Percentiles rank a stretch among this genome's conserved stretches.
Conservation (phyloP, 2,797 vertebrate genomes). For the Vireo griseus region DNA sequence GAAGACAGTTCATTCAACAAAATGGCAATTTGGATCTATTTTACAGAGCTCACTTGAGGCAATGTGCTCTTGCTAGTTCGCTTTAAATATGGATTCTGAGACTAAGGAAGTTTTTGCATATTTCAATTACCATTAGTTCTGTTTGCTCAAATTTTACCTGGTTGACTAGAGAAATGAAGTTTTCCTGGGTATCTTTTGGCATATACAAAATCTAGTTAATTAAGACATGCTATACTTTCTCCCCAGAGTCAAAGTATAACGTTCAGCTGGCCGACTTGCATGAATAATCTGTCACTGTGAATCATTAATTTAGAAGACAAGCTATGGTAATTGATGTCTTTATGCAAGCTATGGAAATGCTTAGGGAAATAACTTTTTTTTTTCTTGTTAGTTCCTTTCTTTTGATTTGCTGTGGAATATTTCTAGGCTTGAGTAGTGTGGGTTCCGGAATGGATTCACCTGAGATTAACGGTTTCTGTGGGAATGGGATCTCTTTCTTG, state of each 20-base stretch:
- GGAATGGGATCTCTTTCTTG: background rate
- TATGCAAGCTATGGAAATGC: slow-evolving; percentile 51
- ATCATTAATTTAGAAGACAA: slow-evolving; percentile 64
- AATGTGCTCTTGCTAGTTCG: background rate
- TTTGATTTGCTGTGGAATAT: slow-evolving; percentile 12
- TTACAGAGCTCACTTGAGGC: background rate
- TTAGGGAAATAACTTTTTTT: slow-evolving; percentile 47
- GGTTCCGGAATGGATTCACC: background rate
- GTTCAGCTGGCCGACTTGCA: slow-evolving; percentile 42
- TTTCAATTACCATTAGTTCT: background rate
- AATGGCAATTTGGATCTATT: background rate
- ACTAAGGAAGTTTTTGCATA: background rate
- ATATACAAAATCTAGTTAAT: slow-evolving; percentile 59
- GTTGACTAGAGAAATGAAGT: slow-evolving; percentile 1
- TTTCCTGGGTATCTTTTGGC: slow-evolving; percentile 4
- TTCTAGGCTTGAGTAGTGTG: background rate
- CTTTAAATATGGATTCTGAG: background rate
- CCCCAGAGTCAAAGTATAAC: slow-evolving; percentile 48
- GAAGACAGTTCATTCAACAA: slow-evolving; percentile 29
- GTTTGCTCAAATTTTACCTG: slow-evolving; percentile 13
- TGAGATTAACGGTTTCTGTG: background rate
- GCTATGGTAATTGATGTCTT: slow-evolving; percentile 64
- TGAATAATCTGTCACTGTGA: slow-evolving; percentile 67
- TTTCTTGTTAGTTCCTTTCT: background rate
- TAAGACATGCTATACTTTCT: slow-evolving; percentile 55